Base-by-base conservation (phyloP, 2,113 vertebrate genomes). In the Neofelis nebulosa region DNA sequence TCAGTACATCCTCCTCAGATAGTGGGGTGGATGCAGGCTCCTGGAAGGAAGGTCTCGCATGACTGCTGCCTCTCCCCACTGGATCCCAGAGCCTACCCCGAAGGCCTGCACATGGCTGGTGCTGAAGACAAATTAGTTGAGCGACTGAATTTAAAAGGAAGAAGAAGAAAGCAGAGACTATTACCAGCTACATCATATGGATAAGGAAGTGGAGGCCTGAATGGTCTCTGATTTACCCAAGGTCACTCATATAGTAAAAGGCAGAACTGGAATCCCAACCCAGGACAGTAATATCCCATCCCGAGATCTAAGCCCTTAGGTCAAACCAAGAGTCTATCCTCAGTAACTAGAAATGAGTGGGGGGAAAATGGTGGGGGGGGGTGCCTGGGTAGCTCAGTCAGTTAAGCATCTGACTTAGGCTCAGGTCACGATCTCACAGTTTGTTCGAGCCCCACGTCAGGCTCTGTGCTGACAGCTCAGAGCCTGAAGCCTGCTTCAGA, bases 1-100 rank as follows among this genome's bases (percentile, higher is more conserved):
- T n/a, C 31, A 13, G 1, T 4, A 55, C 7, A 7, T 5, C 23
- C 45, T 33, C 21, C 2, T 36, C 13, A 55, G 6, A 5, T 3
- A 23, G 36, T 5, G 38, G 73, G 7, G 45, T 4, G 55, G 61
- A 21, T 9, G 4, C 8, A 19, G n/a, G 80, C 5, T 57, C 25
- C 73, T 13, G 9, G 27, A 78, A 50, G 48, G 33, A 11, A 19
- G 27, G 31, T 6, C 13, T 33, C 12, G 19, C 4, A 21, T 25
- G 38, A 33, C 89, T n/a, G 6, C 23, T 29, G 0, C 16, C 8
- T 52, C 45, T 50, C 18, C 74, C 18, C 11, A 4, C 29, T 36
- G 25, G 23, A 45, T 27, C 16, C 57, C 50, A n/a, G 50, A 73
- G 79, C 29, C 57, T 57, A 23, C 7, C 23, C 41, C 14, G 5